Base-by-base conservation (phyloP, 2,113 vertebrate genomes). In the Micronycteris hirsuta region DNA sequence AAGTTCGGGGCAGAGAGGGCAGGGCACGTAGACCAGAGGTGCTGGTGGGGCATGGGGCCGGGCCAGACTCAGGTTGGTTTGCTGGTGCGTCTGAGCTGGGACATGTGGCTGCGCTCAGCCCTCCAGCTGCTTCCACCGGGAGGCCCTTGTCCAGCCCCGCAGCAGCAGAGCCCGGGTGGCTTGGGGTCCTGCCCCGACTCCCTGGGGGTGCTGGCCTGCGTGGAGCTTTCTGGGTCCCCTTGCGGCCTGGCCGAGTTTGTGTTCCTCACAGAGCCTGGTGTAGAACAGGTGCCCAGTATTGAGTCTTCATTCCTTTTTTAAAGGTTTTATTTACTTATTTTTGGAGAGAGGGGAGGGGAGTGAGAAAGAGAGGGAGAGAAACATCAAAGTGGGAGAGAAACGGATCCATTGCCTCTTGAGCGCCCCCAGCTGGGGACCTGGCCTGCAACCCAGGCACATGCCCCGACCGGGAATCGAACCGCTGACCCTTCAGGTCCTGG, bases 181-280 rank as follows among this genome's bases (percentile, higher is more conserved):
- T 20, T 24, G 6, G 0, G 0, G 28, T 9, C 19, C 0, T 14
- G 31, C 16, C 36, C 6, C 7, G 36, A 3, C 31, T 36, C 36
- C 56, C 12, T 43, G 71, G 45, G 36, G 28, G 28, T n/a, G 36
- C n/a, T 31, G 78, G 47, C n/a, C 31, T 0, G 12, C 2, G n/a
- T 65, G 33, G 12, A 0, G 49, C 13, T 12, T 16, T 20, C 36
- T 0, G 2, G 61, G 61, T 7, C 0, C 67, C 33, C 0, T 1
- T 1, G 36, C 0, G 10, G 65, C 10, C 1, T 3, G 5, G 15
- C 20, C 0, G 38, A 24, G 2, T 9, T 36, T 28, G 38, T 80
- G 26, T 4, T 49, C n/a, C 19, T 26, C 74, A 56, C 16, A 0
- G 61, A 58, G 33, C 52, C 36, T 24, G 73, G 26, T 0, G 0